Percentiles rank a stretch among this genome's conserved stretches.
These are phyloP conservation scores for human (Homo sapiens) DNA, from an alignment of 2,113 vertebrate species.

Conservation along the genomic window GRCh38 chr2:71070501-71071000, in stretches of 20 bases:
- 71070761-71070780: conserved; percentile 89
- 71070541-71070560: conserved; percentile 90
- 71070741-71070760: conserved; percentile 91
- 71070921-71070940: neutral
- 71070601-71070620: neutral
- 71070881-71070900: neutral
- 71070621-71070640: neutral
- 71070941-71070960: neutral
- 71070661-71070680: neutral
- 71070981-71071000: neutral
- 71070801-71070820: conserved; percentile 86
- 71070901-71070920: neutral
- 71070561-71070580: conserved; percentile 91
- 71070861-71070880: neutral
- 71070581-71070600: conserved; percentile 87
- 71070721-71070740: conserved; percentile 76
- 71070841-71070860: conserved; percentile 77
- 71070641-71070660: neutral
- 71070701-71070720: conserved; percentile 6
- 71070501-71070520: conserved; percentile 91
- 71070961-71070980: neutral
- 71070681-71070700: neutral
- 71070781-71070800: conserved; percentile 91
- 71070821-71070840: conserved; percentile 88
- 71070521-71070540: conserved; percentile 88